Conservation (phyloP, 2,797 vertebrate species). For the Phalanger gymnotis region DNA sequence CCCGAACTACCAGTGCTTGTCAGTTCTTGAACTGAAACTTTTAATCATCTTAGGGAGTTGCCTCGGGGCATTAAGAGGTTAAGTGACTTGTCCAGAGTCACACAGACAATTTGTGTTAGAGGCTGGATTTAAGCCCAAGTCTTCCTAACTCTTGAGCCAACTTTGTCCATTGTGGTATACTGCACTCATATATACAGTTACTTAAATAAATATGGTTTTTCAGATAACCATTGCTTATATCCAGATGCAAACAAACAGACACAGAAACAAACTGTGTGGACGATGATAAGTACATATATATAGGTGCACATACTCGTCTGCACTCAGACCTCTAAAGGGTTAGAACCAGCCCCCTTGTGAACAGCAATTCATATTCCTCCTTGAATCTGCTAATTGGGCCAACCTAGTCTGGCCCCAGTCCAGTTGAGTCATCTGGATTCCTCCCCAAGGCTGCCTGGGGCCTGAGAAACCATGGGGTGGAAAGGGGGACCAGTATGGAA, state of each 20-base stretch:
- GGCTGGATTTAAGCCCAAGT: neutral
- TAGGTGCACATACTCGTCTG: neutral
- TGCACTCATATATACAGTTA: neutral
- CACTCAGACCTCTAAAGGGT: neutral
- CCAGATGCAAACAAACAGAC: neutral
- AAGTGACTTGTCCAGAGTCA: neutral
- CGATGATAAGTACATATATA: neutral
- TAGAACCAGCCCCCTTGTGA: neutral
- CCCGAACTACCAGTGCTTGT: neutral
- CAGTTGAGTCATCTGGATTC: slow-evolving; percentile 51
- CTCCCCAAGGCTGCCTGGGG: neutral
- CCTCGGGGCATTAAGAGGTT: neutral
- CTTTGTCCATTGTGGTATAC: too few species aligned
- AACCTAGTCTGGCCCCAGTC: slow-evolving; percentile 11
- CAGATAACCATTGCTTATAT: neutral
- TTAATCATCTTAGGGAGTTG: neutral
- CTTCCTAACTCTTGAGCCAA: neutral
- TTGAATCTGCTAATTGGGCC: slow-evolving; percentile 31
- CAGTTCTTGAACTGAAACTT: neutral
- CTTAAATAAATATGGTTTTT: neutral
- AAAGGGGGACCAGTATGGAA: neutral
- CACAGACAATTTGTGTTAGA: neutral
- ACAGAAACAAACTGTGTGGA: neutral
- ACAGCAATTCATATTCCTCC: slow-evolving; percentile 23
- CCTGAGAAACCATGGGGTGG: neutral